Evolutionary conservation across 2,113 vertebrate genomes (phyloP).

Genomic region (Collichthys lucidus): DNA sequence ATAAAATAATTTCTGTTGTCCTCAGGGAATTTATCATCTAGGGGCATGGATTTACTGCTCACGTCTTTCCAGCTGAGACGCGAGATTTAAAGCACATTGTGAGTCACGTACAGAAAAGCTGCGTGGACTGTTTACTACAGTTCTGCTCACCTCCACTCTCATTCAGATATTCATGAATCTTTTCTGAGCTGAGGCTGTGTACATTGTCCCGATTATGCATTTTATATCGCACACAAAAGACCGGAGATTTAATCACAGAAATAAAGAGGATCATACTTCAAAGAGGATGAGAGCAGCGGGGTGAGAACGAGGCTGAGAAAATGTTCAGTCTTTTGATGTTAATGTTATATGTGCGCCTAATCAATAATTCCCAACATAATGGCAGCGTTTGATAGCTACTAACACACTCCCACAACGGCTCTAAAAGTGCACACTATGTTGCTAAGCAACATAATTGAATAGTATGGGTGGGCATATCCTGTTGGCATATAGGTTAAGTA

Average conservation of each 20-base stretch:
- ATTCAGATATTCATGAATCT: constrained; percentile 38
- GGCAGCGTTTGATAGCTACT: not conserved
- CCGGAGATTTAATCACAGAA: constrained; percentile 39
- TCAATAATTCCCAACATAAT: constrained; percentile 12
- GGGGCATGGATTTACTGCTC: constrained; percentile 32
- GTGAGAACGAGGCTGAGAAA: not conserved
- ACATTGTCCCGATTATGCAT: constrained; percentile 21
- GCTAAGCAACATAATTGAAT: constrained; percentile 49
- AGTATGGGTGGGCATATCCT: constrained; percentile 9
- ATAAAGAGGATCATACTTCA: constrained; percentile 38
- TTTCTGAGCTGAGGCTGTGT: not conserved
- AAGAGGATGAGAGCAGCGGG: not conserved
- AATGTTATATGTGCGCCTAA: constrained; percentile 22
- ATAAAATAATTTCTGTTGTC: constrained; percentile 37
- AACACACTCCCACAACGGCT: constrained; percentile 7
- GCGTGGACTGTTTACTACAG: constrained; percentile 9
- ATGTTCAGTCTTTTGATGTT: constrained; percentile 23
- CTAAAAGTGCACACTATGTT: constrained; percentile 24
- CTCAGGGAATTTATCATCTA: constrained; percentile 33
- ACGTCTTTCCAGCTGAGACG: constrained; percentile 21
- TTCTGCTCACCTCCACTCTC: constrained; percentile 6
- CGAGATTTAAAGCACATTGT: constrained; percentile 21
- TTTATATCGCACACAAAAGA: constrained; percentile 18
- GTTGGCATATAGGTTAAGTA: constrained; percentile 40
- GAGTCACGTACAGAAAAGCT: constrained; percentile 17